A percentile compares a stretch with the other conserved stretches of the same genome.
Evolutionary conservation across 2,888 invertebrate species (phyloP).

Genomic region (Torymus auratus): DNA sequence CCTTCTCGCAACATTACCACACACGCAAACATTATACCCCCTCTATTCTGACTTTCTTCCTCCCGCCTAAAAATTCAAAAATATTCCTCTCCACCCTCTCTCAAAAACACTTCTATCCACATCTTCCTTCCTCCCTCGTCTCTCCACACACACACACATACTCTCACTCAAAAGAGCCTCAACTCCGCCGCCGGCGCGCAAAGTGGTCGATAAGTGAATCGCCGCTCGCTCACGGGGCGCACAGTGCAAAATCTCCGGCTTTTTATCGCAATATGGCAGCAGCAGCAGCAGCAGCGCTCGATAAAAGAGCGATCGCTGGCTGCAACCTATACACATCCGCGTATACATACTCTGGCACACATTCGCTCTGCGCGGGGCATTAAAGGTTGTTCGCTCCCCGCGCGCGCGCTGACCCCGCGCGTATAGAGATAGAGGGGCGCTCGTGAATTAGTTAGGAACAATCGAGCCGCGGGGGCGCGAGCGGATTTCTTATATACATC

Average conservation of each 20-base stretch:
- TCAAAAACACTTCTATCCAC: no score
- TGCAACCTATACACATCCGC: background rate
- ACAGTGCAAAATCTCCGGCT: constrained; percentile 43
- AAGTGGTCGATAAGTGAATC: constrained; percentile 56
- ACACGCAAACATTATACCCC: constrained; percentile 20
- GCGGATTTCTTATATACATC: background rate
- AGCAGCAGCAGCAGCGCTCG: constrained; percentile 24
- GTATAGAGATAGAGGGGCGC: background rate
- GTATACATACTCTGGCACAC: constrained; percentile 24
- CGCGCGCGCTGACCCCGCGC: background rate
- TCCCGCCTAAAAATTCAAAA: no score
- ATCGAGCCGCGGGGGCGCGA: constrained; percentile 14
- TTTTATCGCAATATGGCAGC: constrained; percentile 40
- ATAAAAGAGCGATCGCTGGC: constrained; percentile 49
- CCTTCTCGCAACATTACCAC: constrained; percentile 17
- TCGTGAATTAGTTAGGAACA: constrained; percentile 53
- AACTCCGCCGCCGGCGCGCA: constrained; percentile 1
- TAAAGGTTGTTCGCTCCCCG: constrained; percentile 46
- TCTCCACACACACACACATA: no score
- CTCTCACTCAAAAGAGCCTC: background rate
- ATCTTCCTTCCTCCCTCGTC: no score
- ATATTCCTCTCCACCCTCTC: no score
- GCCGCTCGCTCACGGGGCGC: background rate
- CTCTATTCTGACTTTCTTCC: no score
- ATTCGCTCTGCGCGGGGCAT: constrained; percentile 31